Conservation (phyloP, 2,888 invertebrate genomes). For the Drosophila birchii region DNA sequence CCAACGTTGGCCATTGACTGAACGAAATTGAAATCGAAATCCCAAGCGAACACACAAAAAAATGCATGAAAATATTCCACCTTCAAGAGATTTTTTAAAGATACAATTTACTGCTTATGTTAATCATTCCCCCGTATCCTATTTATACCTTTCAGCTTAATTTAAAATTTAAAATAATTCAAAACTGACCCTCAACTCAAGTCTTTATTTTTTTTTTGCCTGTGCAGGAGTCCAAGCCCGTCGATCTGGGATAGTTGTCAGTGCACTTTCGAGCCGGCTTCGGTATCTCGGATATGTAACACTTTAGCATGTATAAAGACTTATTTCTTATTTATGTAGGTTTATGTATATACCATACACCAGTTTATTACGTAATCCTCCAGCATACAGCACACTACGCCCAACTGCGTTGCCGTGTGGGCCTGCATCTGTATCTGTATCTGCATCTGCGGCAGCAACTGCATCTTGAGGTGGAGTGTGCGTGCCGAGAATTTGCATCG, state of each 20-base stretch:
- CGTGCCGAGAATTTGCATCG: conserved; percentile 63
- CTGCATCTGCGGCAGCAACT: conserved; percentile 25
- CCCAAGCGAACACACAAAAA: conserved; percentile 3
- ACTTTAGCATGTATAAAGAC: conserved; percentile 64
- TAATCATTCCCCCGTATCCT: neutral
- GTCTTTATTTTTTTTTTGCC: conserved; percentile 3
- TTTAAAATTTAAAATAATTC: neutral
- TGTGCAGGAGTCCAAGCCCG: conserved; percentile 16
- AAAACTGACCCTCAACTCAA: neutral
- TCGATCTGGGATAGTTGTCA: conserved; percentile 71
- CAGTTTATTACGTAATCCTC: conserved; percentile 64
- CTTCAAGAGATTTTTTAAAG: too few species aligned
- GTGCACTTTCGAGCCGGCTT: conserved; percentile 71
- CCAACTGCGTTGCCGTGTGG: conserved; percentile 65
- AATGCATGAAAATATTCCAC: neutral
- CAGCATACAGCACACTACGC: conserved; percentile 60
- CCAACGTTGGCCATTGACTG: conserved; percentile 42
- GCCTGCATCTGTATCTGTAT: conserved; percentile 27
- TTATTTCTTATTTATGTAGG: conserved; percentile 43
- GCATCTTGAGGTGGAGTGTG: conserved; percentile 38
- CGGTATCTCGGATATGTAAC: conserved; percentile 64
- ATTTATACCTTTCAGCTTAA: neutral
- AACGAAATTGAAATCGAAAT: conserved; percentile 44
- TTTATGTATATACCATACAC: conserved; percentile 23
- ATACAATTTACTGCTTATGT: neutral